Conservation (phyloP, 2,888 invertebrate genomes). For the Tetheella fluctuosa region DNA sequence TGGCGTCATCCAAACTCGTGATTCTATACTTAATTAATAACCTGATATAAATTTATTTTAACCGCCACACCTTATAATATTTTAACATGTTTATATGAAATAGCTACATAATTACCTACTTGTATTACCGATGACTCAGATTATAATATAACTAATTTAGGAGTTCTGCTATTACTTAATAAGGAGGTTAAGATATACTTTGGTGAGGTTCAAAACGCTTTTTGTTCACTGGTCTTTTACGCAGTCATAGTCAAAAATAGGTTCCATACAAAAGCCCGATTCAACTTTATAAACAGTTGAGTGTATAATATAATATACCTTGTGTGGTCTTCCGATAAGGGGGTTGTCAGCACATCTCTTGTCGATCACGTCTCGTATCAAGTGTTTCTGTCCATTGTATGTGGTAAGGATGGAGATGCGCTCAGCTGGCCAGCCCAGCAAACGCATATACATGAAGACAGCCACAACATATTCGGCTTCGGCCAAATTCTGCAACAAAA, state of each 20-base stretch:
- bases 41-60: neutral
- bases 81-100: neutral
- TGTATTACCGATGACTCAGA: neutral
- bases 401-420: slow-evolving; percentile 99
- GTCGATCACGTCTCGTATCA: slow-evolving; percentile 97
- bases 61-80: neutral
- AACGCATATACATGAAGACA: slow-evolving; percentile 98
- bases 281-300: neutral
- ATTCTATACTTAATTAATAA: neutral
- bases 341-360: slow-evolving; percentile 97
- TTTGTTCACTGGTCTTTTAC: too few relatives aligned
- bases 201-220: too few relatives aligned
- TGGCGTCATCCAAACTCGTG: neutral
- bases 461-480: slow-evolving; percentile 98
- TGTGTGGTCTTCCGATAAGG: slow-evolving; percentile 95
- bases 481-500: slow-evolving; percentile 87
- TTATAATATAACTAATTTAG: too few relatives aligned
- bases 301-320: too few relatives aligned
- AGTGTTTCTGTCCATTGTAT: slow-evolving; percentile 99
- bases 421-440: slow-evolving; percentile 97
- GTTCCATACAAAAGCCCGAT: too few relatives aligned
- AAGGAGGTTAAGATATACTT: too few relatives aligned
- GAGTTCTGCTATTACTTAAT: too few relatives aligned
- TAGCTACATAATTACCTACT: neutral
- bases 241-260: too few relatives aligned